Conservation (phyloP, 2,888 invertebrate genomes). For the Drosophila fungiperda region DNA sequence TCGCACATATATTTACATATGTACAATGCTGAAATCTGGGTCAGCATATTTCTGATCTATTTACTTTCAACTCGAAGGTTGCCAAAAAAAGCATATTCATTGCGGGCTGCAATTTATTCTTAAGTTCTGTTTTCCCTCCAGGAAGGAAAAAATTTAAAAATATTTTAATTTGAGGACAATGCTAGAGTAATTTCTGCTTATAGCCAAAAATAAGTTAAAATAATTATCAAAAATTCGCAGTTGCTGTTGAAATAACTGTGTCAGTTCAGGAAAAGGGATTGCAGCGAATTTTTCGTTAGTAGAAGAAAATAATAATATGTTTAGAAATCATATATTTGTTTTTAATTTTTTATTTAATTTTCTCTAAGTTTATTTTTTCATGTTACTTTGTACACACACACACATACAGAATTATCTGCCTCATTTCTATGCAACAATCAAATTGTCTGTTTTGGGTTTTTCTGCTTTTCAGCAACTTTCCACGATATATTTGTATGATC, state of each 20-base stretch:
- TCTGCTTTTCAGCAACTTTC: constrained; percentile 39
- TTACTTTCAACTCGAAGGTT: background rate
- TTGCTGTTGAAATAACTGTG: too few relatives aligned
- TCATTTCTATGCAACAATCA: constrained; percentile 54
- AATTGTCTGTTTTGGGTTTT: constrained; percentile 51
- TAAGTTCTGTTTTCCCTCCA: constrained; percentile 24
- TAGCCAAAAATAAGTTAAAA: too few relatives aligned
- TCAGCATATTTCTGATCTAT: constrained; percentile 41
- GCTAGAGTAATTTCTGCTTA: background rate
- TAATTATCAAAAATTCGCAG: too few relatives aligned
- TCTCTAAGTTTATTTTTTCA: background rate
- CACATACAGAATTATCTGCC: constrained; percentile 23
- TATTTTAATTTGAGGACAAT: background rate
- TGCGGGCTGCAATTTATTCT: background rate
- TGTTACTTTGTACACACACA: constrained; percentile 19
- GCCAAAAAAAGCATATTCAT: background rate
- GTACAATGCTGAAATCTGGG: constrained; percentile 25
- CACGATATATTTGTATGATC: constrained; percentile 58
- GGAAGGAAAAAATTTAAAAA: constrained; percentile 9
- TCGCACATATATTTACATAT: background rate
- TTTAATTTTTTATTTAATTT: background rate
- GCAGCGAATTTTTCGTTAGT: too few relatives aligned
- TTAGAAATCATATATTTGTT: background rate
- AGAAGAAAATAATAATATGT: too few relatives aligned
- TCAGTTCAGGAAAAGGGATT: too few relatives aligned